Base-by-base conservation (phyloP, 2,888 invertebrate species). In the Aromia moschata region DNA sequence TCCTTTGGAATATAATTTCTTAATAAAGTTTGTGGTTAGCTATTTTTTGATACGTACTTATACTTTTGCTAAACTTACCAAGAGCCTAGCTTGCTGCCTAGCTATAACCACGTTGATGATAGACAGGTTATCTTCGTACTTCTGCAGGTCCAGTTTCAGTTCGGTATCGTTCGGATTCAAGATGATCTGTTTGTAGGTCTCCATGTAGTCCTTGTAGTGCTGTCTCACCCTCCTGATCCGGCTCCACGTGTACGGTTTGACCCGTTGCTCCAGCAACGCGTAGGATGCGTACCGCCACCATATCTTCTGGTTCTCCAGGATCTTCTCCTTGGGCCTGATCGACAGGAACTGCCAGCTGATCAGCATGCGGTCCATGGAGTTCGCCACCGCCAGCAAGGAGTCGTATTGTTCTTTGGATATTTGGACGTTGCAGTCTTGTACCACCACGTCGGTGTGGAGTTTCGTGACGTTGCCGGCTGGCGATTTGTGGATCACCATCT, bases 221-320 rank as follows among this genome's bases (percentile, higher is more conserved):
- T 86, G 83, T 58, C 92, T 83, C 71, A 91, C 89, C 58, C 83
- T 84, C 70, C 85, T 84, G 9, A 93, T 87, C 43, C 87, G 84
- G 1, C 84, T 80, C 92, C 92, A 93, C 0, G 90, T 89, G 77
- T 88, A 91, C 0, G 92, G 91, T 15, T 86, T 82, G 1, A 93
- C 85, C 20, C 89, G 82, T 69, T 92, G 89, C 68, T 91, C 89
- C 1, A 92, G 73, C 0, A 91, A 84, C 2, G 88, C 87, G 62
- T 85, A 85, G 75, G 84, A 89, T 0, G 90, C 90, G 76, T 93
- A 93, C 33, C 81, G 84, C 93, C 93, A 93, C 91, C 92, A 93
- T 33, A 83, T 83, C 67, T 83, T 84, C 0, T 83, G 81, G 73
- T 89, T 85, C 54, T 86, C 86, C 18, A 80, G 77, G 1, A 89